phyloP scores from a whole-genome alignment of 2,797 vertebrate genomes.

The Anableps anableps region DNA sequence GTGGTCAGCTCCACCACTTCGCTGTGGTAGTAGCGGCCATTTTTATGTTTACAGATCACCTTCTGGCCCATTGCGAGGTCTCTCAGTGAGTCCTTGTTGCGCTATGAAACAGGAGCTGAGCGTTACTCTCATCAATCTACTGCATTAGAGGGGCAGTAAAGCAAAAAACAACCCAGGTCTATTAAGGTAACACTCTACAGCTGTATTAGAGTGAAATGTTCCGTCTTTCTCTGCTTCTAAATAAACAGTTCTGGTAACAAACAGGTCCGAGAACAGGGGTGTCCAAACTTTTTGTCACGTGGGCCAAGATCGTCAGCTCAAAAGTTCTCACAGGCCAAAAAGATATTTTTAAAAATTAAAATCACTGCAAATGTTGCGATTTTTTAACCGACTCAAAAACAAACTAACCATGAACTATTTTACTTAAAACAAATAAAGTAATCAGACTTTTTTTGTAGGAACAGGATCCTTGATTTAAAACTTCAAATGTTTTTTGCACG shows the following conservation, averaged over 20 bases:
- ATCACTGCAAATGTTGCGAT: too few relatives aligned
- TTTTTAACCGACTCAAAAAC: too few relatives aligned
- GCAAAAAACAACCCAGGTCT: background rate
- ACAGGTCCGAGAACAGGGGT: background rate
- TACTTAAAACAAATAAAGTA: too few relatives aligned
- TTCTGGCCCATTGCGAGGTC: slow-evolving; percentile 89
- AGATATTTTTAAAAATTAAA: too few relatives aligned
- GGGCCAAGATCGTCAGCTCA: too few relatives aligned
- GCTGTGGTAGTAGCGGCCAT: slow-evolving; percentile 96
- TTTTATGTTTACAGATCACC: slow-evolving; percentile 96
- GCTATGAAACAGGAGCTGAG: slow-evolving; percentile 63
- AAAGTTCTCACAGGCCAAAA: too few relatives aligned
- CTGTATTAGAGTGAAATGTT: background rate
- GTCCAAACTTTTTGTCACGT: background rate
- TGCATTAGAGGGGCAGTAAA: background rate
- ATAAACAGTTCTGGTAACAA: background rate
- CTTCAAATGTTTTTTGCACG: too few relatives aligned
- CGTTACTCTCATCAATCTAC: slow-evolving; percentile 1
- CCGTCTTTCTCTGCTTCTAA: background rate
- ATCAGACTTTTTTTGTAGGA: too few relatives aligned
- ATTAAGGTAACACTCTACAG: too few relatives aligned
- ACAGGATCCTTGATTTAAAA: too few relatives aligned
- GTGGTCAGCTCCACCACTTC: slow-evolving; percentile 92
- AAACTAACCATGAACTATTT: too few relatives aligned
- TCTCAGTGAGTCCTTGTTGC: slow-evolving; percentile 85